Conservation (phyloP, 2,113 vertebrate species). For the Barbus barbus region DNA sequence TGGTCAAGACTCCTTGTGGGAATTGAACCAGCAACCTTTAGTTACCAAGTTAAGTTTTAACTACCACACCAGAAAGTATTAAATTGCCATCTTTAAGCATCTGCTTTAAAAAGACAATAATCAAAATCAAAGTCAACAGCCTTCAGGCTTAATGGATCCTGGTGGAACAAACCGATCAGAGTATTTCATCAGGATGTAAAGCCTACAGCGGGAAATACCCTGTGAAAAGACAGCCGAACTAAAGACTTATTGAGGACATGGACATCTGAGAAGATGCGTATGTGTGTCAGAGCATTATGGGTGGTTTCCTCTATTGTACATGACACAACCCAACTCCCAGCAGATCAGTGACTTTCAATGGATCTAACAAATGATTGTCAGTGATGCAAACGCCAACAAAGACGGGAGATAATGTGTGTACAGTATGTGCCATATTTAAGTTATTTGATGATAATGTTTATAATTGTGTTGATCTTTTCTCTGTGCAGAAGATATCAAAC, state of each 20-base stretch:
- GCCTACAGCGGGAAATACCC: neutral
- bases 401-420: neutral
- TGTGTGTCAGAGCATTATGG: neutral
- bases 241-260: neutral
- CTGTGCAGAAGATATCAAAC: constrained; percentile 68
- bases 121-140: neutral
- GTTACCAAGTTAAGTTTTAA: neutral
- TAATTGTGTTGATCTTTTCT: neutral
- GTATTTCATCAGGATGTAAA: neutral
- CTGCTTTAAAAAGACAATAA: too few species aligned
- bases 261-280: neutral
- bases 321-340: neutral
- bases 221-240: neutral
- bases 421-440: neutral
- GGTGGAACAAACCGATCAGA: neutral
- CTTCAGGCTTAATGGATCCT: neutral
- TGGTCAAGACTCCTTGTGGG: neutral
- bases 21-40: neutral
- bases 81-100: neutral
- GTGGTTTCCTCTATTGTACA: neutral
- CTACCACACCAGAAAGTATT: neutral
- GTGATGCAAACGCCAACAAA: neutral
- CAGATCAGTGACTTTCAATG: neutral
- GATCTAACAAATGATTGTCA: neutral
- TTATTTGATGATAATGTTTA: neutral